A percentile compares a stretch with the other conserved stretches of the same genome.
Evolutionary conservation across 2,888 invertebrate genomes (phyloP).

Genomic region (Phragmatobia fuliginosa): DNA sequence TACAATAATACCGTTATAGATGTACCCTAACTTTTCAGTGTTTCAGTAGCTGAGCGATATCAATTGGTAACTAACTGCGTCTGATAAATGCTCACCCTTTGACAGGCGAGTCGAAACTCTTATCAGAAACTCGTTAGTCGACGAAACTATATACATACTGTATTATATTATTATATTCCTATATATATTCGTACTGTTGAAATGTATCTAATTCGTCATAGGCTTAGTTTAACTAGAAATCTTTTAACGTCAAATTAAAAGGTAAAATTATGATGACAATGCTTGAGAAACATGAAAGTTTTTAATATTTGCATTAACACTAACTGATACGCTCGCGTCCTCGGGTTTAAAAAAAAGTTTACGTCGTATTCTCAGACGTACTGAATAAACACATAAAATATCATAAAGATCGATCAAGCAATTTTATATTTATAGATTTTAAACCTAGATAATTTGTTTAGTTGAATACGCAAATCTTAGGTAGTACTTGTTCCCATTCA

Average conservation of each 20-base stretch:
- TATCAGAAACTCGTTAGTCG: conserved; percentile 53
- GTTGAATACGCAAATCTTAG: neutral
- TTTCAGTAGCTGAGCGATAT: conserved; percentile 46
- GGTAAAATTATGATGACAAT: too few species aligned
- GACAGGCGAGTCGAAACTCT: conserved; percentile 52
- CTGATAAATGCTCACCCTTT: conserved; percentile 59
- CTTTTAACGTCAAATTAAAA: neutral
- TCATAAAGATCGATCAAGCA: too few species aligned
- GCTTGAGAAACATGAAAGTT: neutral
- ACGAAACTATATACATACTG: conserved; percentile 40
- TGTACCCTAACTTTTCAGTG: conserved; percentile 34
- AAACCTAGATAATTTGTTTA: neutral
- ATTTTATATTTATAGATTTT: too few species aligned
- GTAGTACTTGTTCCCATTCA: neutral
- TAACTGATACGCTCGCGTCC: too few species aligned
- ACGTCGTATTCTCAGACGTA: too few species aligned
- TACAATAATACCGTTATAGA: conserved; percentile 15
- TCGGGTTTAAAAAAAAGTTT: too few species aligned
- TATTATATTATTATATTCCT: conserved; percentile 17
- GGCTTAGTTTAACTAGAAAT: too few species aligned
- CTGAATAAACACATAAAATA: too few species aligned
- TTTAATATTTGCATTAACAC: too few species aligned
- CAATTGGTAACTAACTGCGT: conserved; percentile 48
- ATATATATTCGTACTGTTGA: neutral
- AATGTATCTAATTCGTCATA: neutral